Evolutionary conservation across 2,888 invertebrate genomes (phyloP).

Genomic region (Idaea dimidiata): DNA sequence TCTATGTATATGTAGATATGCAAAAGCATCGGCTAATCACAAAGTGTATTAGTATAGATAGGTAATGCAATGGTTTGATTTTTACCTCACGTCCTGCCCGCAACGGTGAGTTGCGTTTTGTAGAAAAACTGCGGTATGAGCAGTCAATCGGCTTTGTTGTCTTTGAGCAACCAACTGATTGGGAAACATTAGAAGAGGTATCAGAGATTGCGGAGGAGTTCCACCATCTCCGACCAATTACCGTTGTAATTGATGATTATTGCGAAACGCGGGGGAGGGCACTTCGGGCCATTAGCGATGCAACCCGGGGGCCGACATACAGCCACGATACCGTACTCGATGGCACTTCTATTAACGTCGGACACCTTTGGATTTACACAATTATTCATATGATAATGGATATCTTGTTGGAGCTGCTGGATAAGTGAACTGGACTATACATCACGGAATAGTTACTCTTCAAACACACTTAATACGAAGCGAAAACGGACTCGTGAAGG

Average conservation of each 20-base stretch:
- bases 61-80: too few relatives aligned
- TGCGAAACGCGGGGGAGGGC: conserved; percentile 53
- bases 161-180: conserved; percentile 47
- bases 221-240: conserved; percentile 46
- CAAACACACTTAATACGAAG: too few relatives aligned
- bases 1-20: too few relatives aligned
- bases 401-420: conserved; percentile 8
- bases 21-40: too few relatives aligned
- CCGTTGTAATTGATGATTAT: conserved; percentile 59
- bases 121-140: too few relatives aligned
- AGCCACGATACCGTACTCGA: conserved; percentile 37
- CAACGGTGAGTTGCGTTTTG: too few relatives aligned
- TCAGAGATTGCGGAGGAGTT: conserved; percentile 41
- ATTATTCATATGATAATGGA: conserved; percentile 21
- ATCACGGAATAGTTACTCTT: background rate
- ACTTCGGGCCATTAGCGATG: conserved; percentile 37
- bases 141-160: too few relatives aligned
- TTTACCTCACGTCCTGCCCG: too few relatives aligned
- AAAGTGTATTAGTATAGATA: too few relatives aligned
- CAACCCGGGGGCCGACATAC: conserved; percentile 35
- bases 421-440: conserved; percentile 2
- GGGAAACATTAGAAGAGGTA: conserved; percentile 38
- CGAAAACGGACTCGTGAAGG: too few relatives aligned
- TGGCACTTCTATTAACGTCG: conserved; percentile 28
- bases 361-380: conserved; percentile 25